These are phyloP conservation scores for Conops quadrifasciatus DNA, from an alignment of 2,888 invertebrate species.

Conservation along the genomic window DNA sequence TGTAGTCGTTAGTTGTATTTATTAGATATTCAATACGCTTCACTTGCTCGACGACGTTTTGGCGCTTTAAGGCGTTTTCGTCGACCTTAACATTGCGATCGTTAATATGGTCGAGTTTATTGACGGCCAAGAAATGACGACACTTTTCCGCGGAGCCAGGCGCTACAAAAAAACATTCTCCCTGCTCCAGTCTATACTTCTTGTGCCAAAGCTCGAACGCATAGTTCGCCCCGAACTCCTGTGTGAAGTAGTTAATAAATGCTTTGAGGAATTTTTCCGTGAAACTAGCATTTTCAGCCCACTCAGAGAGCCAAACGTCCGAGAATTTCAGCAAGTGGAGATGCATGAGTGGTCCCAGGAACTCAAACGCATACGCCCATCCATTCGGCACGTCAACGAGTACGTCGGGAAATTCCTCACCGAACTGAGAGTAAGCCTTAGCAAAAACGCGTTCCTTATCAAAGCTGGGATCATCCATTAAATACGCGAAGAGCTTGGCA, in stretches of 20 bases:
- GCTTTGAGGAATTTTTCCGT: constrained; percentile 55
- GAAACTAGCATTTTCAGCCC: constrained; percentile 47
- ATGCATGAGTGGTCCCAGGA: constrained; percentile 58
- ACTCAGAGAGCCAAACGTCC: constrained; percentile 56
- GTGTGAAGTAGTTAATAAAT: constrained; percentile 56
- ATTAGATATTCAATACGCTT: constrained; percentile 56
- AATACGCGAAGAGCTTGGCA: constrained; percentile 51
- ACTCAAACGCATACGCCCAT: constrained; percentile 59
- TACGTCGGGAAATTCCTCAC: constrained; percentile 53
- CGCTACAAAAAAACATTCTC: constrained; percentile 52
- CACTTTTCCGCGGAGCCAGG: constrained; percentile 43
- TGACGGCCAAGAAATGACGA: constrained; percentile 50
- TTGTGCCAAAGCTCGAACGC: constrained; percentile 56
- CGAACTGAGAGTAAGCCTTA: constrained; percentile 53
- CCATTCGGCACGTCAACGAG: constrained; percentile 59
- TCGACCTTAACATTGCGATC: constrained; percentile 45
- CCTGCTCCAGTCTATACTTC: constrained; percentile 54
- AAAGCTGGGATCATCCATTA: constrained; percentile 47
- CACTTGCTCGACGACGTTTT: constrained; percentile 50
- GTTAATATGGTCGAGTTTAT: constrained; percentile 54
- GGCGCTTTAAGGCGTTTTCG: neutral
- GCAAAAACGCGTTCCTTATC: constrained; percentile 49
- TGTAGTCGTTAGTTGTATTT: constrained; percentile 49
- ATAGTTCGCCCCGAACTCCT: constrained; percentile 58
- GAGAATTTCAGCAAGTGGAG: constrained; percentile 50